Evolutionary conservation across 2,797 vertebrate genomes (phyloP).

Genomic region (Gymnocypris eckloni): DNA sequence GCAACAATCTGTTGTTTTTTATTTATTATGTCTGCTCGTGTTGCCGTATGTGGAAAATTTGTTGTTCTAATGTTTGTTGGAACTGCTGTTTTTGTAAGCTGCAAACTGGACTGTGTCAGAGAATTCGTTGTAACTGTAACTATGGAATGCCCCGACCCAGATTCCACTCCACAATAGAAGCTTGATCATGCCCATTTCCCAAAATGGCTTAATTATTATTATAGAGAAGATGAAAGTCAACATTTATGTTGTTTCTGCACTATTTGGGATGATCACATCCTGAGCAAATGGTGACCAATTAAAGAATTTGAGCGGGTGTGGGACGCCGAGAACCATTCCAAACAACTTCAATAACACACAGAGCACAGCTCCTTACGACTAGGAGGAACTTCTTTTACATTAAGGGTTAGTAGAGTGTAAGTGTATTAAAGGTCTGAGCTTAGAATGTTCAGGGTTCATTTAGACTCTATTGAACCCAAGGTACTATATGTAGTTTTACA

Average conservation of each 20-base stretch:
- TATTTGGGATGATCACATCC: background rate
- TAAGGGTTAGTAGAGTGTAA: background rate
- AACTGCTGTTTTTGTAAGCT: too few relatives aligned
- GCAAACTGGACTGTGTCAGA: too few relatives aligned
- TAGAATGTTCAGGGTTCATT: background rate
- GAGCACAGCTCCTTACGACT: background rate
- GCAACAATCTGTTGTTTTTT: too few relatives aligned
- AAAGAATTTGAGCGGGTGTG: background rate
- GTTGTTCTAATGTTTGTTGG: too few relatives aligned
- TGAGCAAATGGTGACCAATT: background rate
- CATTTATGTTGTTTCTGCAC: background rate
- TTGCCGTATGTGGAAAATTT: too few relatives aligned
- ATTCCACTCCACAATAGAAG: background rate
- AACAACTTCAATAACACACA: background rate
- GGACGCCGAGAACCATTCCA: background rate
- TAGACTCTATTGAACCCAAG: background rate
- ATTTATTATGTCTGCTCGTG: too few relatives aligned
- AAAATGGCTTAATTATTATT: background rate
- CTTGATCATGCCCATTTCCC: background rate
- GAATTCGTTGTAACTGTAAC: too few relatives aligned
- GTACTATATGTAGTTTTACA: background rate
- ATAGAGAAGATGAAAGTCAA: background rate
- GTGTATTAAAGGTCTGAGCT: background rate
- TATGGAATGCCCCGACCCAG: background rate
- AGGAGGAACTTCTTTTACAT: background rate